Evolutionary conservation across 2,888 invertebrate species (phyloP).

Genomic region (Yponomeuta malinellus): DNA sequence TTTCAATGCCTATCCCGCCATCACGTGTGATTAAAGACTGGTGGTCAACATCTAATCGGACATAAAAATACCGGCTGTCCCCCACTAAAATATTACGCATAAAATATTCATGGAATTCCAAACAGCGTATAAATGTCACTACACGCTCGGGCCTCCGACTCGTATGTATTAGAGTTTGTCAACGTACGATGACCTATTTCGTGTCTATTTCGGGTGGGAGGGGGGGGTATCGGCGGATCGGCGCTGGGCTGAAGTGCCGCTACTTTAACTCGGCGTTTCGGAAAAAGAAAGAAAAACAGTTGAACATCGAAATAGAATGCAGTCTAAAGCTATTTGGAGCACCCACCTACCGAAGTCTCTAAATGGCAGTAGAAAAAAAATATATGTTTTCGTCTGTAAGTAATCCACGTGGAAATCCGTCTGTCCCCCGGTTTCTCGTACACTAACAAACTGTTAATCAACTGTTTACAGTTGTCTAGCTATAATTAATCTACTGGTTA

Average conservation of each 20-base stretch:
- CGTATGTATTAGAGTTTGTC: slow-evolving; percentile 20
- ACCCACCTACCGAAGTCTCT: neutral
- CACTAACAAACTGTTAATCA: too few relatives aligned
- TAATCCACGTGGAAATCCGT: too few relatives aligned
- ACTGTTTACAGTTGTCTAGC: too few relatives aligned
- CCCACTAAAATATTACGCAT: neutral
- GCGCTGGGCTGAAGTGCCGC: slow-evolving; percentile 30
- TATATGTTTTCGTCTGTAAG: too few relatives aligned
- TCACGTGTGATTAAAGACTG: neutral
- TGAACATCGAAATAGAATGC: neutral
- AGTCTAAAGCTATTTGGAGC: neutral
- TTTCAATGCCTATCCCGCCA: too few relatives aligned
- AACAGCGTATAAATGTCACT: neutral
- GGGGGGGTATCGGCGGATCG: slow-evolving; percentile 30
- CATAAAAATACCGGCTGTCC: neutral
- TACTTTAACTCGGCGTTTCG: slow-evolving; percentile 25
- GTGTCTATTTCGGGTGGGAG: slow-evolving; percentile 43
- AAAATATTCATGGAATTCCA: neutral
- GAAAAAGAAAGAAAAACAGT: slow-evolving; percentile 20
- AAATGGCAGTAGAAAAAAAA: too few relatives aligned
- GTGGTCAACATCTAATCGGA: neutral
- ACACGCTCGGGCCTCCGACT: neutral
- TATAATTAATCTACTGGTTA: too few relatives aligned
- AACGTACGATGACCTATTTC: slow-evolving; percentile 57
- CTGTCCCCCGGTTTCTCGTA: too few relatives aligned